Conservation (phyloP, 64 coral and sea anemone genomes). For the Montipora sp. region DNA sequence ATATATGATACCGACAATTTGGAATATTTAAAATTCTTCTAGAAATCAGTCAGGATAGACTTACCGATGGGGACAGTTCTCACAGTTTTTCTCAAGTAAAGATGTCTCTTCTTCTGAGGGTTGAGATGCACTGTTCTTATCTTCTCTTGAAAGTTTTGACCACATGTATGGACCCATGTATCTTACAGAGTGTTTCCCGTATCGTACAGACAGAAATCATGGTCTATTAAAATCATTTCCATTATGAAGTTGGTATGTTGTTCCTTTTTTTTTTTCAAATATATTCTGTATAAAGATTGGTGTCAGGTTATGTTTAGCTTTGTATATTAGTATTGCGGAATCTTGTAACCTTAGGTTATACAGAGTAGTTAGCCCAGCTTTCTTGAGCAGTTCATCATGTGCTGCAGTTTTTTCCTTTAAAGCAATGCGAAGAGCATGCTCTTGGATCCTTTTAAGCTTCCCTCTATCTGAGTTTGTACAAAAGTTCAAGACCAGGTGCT, state of each 20-base stretch:
- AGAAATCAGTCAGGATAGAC: too few relatives aligned
- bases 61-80: too few relatives aligned
- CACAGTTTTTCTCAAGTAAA: too few relatives aligned
- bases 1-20: too few relatives aligned
- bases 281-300: slow-evolving; percentile 43
- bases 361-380: slow-evolving; percentile 33
- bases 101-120: too few relatives aligned
- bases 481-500: not conserved
- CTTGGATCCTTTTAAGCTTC: not conserved
- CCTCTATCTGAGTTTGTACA: slow-evolving; percentile 15
- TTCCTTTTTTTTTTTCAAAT: slow-evolving; percentile 4
- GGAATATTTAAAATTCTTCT: too few relatives aligned
- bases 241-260: not conserved
- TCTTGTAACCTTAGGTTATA: slow-evolving; percentile 43
- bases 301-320: slow-evolving; percentile 61
- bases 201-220: too few relatives aligned
- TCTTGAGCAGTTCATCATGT: slow-evolving; percentile 6
- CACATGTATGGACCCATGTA: too few relatives aligned
- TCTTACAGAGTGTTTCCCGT: too few relatives aligned
- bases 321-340: slow-evolving; percentile 59
- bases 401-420: slow-evolving; percentile 2
- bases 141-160: too few relatives aligned
- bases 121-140: too few relatives aligned
- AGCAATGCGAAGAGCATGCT: not conserved
- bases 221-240: not conserved